A percentile compares a stretch with the other conserved stretches of the same genome.
Evolutionary conservation across 2,888 invertebrate species (phyloP).

Genomic region (Poecilus cupreus): DNA sequence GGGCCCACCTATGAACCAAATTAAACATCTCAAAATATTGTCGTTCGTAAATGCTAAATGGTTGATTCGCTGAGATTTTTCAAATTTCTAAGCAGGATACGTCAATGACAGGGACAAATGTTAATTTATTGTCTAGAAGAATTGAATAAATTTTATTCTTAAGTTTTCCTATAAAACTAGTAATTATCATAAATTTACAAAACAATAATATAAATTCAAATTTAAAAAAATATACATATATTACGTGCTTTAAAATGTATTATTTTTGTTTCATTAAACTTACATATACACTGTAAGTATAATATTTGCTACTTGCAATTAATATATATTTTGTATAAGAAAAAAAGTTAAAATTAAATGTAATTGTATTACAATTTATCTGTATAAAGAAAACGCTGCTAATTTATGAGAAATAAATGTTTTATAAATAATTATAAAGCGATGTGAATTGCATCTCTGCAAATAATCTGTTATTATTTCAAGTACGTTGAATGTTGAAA

Average conservation of each 20-base stretch:
- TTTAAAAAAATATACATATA: too few relatives aligned
- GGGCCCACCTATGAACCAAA: conserved; percentile 44
- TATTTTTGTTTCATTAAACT: too few relatives aligned
- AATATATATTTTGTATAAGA: too few relatives aligned
- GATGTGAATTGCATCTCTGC: neutral
- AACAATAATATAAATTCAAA: too few relatives aligned
- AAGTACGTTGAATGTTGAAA: neutral
- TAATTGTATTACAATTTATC: too few relatives aligned
- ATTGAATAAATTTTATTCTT: neutral
- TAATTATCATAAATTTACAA: neutral
- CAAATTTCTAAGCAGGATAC: conserved; percentile 26
- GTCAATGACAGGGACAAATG: conserved; percentile 21
- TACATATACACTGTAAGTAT: too few relatives aligned
- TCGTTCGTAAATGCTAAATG: conserved; percentile 18
- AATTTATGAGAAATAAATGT: neutral
- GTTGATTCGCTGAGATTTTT: neutral
- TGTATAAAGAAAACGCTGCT: neutral
- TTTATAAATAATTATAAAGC: conserved; percentile 6
- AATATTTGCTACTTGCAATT: too few relatives aligned
- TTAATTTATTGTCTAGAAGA: conserved; percentile 16
- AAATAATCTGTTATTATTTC: conserved; percentile 23
- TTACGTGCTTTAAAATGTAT: too few relatives aligned
- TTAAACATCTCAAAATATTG: neutral
- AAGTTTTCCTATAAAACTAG: neutral
- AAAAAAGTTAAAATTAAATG: too few relatives aligned